These are phyloP conservation scores for Phainopepla nitens DNA, from an alignment of 2,113 vertebrate species.

Conservation along the genomic window DNA sequence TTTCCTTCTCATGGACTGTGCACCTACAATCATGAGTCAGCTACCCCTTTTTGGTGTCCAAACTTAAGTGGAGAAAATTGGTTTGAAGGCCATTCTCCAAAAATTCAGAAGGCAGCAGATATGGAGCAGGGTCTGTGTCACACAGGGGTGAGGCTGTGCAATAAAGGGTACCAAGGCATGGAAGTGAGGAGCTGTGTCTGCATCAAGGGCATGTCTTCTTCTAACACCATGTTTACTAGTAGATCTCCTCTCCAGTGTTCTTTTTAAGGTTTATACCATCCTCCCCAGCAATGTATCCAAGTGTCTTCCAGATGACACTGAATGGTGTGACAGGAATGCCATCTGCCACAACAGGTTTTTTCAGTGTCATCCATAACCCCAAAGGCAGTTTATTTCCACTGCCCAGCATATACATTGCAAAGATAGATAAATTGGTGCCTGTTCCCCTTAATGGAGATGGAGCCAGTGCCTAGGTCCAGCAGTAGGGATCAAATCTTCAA, in stretches of 20 bases:
- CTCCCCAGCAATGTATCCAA: background rate
- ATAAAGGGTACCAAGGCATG: background rate
- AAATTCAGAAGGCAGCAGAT: background rate
- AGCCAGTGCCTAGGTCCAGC: background rate
- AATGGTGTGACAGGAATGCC: background rate
- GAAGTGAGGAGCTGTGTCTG: background rate
- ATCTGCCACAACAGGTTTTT: background rate
- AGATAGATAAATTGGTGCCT: background rate
- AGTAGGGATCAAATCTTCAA: background rate
- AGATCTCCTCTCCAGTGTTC: background rate
- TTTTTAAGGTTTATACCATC: background rate
- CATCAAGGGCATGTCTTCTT: background rate
- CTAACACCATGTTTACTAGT: background rate
- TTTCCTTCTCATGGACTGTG: background rate
- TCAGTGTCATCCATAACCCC: background rate
- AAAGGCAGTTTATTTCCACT: background rate
- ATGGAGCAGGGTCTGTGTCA: background rate
- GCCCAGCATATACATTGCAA: background rate
- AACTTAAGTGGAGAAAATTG: background rate
- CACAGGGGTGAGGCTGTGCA: background rate
- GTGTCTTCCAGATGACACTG: background rate
- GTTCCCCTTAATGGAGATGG: background rate
- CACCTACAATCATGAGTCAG: background rate
- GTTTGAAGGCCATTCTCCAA: background rate
- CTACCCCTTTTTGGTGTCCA: background rate